phyloP scores from a whole-genome alignment of 2,113 vertebrate genomes.

The Rhea americana region DNA sequence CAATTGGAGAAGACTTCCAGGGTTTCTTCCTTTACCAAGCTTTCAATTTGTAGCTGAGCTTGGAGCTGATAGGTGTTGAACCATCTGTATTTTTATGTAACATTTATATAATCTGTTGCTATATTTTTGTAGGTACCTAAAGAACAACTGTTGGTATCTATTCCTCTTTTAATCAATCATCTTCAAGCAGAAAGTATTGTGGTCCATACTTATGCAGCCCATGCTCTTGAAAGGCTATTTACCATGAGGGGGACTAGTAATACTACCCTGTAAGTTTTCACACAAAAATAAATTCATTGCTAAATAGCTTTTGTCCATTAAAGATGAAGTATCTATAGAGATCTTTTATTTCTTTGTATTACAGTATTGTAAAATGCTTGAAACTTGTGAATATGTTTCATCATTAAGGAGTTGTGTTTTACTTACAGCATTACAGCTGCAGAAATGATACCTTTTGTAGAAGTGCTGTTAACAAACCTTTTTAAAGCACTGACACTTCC shows the following conservation, averaged over 20 bases:
- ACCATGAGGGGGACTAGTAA: constrained; percentile 94
- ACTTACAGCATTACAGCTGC: constrained; percentile 86
- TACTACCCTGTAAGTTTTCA: constrained; percentile 84
- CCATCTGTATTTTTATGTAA: constrained; percentile 13
- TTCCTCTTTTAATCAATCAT: constrained; percentile 91
- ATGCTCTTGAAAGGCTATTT: constrained; percentile 94
- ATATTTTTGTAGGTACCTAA: constrained; percentile 88
- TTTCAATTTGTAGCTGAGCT: neutral
- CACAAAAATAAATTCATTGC: neutral
- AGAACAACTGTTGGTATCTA: constrained; percentile 90
- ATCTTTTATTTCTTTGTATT: neutral
- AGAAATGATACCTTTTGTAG: constrained; percentile 93
- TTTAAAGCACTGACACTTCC: constrained; percentile 94
- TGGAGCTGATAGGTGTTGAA: neutral
- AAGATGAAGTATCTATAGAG: neutral
- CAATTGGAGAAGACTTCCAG: neutral
- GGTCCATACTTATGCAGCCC: constrained; percentile 94
- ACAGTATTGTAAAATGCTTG: neutral
- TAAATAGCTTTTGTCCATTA: neutral
- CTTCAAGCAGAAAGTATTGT: constrained; percentile 95
- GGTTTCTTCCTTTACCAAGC: neutral
- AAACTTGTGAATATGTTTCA: neutral
- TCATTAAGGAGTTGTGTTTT: constrained; percentile 60
- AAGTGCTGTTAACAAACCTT: constrained; percentile 92
- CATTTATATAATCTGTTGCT: neutral